These are phyloP conservation scores for Morelia viridis DNA, from an alignment of 2,797 vertebrate species.

Conservation along the genomic window DNA sequence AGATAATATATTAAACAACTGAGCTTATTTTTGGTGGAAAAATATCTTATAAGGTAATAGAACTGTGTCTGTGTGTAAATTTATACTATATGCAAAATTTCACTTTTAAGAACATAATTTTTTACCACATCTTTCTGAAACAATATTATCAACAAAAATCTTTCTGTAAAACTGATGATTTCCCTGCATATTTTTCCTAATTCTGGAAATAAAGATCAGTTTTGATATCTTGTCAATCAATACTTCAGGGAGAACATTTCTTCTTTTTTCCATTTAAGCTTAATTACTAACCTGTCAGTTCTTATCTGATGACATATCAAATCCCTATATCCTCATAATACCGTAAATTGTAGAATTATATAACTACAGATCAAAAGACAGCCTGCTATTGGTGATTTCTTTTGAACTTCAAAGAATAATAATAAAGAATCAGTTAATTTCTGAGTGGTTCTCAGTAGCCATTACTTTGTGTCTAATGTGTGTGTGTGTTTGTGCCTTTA, in stretches of 20 bases:
- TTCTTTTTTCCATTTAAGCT: background rate
- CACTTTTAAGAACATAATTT: background rate
- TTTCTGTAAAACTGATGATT: background rate
- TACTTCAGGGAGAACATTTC: background rate
- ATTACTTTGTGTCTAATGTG: too few species aligned
- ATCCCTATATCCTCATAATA: background rate
- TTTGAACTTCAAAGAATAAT: background rate
- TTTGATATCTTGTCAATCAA: background rate
- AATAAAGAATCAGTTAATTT: background rate
- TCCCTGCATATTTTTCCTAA: background rate
- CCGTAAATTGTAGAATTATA: background rate
- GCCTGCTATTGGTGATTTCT: background rate
- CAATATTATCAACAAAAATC: background rate
- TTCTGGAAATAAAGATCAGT: background rate
- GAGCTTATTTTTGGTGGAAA: background rate
- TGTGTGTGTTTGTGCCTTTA: background rate
- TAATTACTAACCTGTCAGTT: background rate
- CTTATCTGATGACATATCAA: background rate
- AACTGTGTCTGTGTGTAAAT: background rate
- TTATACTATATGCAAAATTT: background rate
- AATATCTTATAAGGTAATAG: background rate
- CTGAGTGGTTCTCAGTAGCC: too few species aligned
- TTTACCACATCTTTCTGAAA: background rate
- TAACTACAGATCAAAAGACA: background rate
- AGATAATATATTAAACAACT: background rate